Percentiles rank a stretch among this genome's conserved stretches.
Evolutionary conservation across 2,113 vertebrate genomes (phyloP).

Genomic region (Puntigrus tetrazona): DNA sequence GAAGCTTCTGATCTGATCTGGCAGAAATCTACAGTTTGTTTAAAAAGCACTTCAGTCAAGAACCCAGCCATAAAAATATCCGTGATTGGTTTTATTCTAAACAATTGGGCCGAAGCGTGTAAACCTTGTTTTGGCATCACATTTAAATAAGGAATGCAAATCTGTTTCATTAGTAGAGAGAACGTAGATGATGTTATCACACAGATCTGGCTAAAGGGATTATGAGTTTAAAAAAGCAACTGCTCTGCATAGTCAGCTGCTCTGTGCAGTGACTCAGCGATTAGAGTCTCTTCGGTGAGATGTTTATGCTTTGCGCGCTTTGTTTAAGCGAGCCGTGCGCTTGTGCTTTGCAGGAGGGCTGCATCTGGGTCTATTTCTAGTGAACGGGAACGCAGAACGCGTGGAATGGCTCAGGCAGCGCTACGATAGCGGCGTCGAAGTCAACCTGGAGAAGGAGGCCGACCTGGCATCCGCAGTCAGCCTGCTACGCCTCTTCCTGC

Average conservation of each 20-base stretch:
- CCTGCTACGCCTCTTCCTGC: conserved; percentile 95
- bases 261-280: background rate
- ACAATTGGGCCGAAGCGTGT: background rate
- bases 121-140: background rate
- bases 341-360: conserved; percentile 79
- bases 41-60: background rate
- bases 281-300: background rate
- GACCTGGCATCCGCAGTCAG: conserved; percentile 96
- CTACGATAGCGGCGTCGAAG: conserved; percentile 92
- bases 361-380: conserved; percentile 95
- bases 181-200: background rate
- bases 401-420: conserved; percentile 96
- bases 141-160: too few species aligned
- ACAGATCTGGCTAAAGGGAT: conserved; percentile 18
- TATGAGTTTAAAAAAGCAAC: conserved; percentile 21
- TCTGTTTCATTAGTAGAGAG: background rate
- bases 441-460: conserved; percentile 94
- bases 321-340: background rate
- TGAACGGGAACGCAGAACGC: conserved; percentile 95
- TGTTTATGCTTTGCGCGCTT: background rate
- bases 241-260: background rate
- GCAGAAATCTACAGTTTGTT: background rate
- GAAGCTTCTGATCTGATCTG: conserved; percentile 16
- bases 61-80: background rate
- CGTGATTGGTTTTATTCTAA: background rate